phyloP scores from a whole-genome alignment of 2,797 vertebrate species.

The Thripadectes ignobilis region DNA sequence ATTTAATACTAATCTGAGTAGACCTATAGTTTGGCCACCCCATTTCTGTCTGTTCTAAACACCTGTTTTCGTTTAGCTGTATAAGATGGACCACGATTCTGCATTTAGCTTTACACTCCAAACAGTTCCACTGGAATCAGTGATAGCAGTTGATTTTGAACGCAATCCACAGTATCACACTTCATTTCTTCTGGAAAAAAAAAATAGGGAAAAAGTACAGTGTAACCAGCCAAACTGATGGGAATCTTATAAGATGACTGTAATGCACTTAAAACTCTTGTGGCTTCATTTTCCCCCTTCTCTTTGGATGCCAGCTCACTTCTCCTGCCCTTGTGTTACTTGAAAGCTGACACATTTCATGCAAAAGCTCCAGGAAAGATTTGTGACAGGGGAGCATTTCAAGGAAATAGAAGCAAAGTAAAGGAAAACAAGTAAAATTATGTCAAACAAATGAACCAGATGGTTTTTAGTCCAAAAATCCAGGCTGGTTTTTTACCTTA shows the following conservation, averaged over 20 bases:
- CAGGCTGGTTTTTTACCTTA: not conserved
- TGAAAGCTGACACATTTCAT: not conserved
- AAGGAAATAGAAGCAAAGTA: not conserved
- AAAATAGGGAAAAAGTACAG: not conserved
- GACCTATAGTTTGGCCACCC: not conserved
- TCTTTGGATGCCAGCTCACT: not conserved
- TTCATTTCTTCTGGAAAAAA: conserved; percentile 41
- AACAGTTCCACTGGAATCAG: not conserved
- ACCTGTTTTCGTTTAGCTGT: conserved; percentile 40
- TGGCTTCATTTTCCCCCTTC: not conserved
- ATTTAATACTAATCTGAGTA: not conserved
- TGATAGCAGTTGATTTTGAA: not conserved
- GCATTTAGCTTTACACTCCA: not conserved
- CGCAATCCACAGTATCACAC: not conserved
- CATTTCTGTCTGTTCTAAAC: not conserved
- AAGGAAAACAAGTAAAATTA: not conserved
- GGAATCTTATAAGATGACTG: not conserved
- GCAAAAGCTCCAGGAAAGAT: not conserved
- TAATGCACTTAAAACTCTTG: not conserved
- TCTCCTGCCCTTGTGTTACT: not conserved
- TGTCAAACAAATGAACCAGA: not conserved
- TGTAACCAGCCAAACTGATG: not conserved
- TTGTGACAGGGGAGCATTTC: not conserved
- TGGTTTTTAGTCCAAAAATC: not conserved
- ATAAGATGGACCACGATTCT: not conserved